These are phyloP conservation scores for Callaeas wilsoni DNA, from an alignment of 2,113 vertebrate genomes.

Conservation along the genomic window DNA sequence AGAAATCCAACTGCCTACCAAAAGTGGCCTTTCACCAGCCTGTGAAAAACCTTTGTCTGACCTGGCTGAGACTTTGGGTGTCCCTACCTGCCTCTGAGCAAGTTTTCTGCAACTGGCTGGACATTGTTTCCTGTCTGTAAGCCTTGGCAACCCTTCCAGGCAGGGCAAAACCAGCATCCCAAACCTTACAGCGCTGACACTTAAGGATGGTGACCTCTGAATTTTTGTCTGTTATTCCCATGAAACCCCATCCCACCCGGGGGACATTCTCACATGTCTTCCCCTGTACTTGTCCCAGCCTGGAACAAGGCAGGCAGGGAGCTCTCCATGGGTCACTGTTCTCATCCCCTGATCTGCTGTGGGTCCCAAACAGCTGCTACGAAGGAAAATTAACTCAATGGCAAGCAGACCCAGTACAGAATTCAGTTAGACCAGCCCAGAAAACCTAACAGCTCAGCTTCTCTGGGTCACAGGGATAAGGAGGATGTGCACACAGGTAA, in stretches of 20 bases:
- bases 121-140: not conserved
- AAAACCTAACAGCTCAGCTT: not conserved
- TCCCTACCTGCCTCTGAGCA: not conserved
- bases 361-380: not conserved
- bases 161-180: not conserved
- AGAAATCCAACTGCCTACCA: not conserved
- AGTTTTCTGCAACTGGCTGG: not conserved
- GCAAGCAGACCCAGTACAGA: not conserved
- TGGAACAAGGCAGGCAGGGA: not conserved
- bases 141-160: not conserved
- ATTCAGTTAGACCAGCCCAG: not conserved
- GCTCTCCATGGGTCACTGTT: not conserved
- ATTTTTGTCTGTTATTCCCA: not conserved
- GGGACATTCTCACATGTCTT: not conserved
- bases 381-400: not conserved
- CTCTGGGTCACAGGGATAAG: not conserved
- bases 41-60: not conserved
- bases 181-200: not conserved
- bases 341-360: not conserved
- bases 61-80: fast-evolving
- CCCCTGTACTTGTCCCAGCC: not conserved
- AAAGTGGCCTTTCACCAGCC: not conserved
- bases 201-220: not conserved
- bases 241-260: not conserved
- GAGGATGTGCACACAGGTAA: not conserved